Base-by-base conservation (phyloP, 2,888 invertebrate genomes). In the Epicampocera succincta region DNA sequence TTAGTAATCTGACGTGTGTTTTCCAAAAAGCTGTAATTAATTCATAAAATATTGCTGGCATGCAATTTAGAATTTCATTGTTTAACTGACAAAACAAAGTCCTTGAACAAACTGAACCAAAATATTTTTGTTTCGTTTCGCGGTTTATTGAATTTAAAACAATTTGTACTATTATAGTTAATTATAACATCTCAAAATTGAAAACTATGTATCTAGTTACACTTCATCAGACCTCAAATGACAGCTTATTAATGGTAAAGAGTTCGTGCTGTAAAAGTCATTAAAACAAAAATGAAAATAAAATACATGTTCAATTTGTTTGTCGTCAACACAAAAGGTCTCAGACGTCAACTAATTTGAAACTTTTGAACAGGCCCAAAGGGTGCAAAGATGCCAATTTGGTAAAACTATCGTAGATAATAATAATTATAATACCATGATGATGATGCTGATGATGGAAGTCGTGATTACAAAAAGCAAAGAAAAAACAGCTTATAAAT, bases 401-500 rank as follows among this genome's bases (percentile, higher is more conserved):
- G 52, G 11, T 6, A 19, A 42, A 63, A 40, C 33, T 71, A 52
- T 17, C 60, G 60, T 50, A 58, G 65, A 58, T 66, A 66, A 75
- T 25, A 71, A 40, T 60, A 80, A 40, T 60, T 75, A 71, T 58
- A 63, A 80, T 58, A 38, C 25, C 12, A 17, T 61, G 48, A 33
- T 65, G n/a, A 17, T 46, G 46, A 42, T 77, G 48, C 65, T 61
- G 54, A 46, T 61, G 72, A 68, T 79, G 25, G 44, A 80, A 54
- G 54, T 73, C 73, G 73, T 80, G 63, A 69, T 69, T 74, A 63
- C 42, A 40, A 74, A 80, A 75, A 50, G 48, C 17, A 29, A 69
- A 29, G 29, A 58, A 68, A 19, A 38, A 33, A 33, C 25, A 8
- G 3, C 29, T 29, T 33, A 33, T 33, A 65, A 25, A 52, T 33